Conservation (phyloP, 2,888 invertebrate species). For the Panorpa germanica region DNA sequence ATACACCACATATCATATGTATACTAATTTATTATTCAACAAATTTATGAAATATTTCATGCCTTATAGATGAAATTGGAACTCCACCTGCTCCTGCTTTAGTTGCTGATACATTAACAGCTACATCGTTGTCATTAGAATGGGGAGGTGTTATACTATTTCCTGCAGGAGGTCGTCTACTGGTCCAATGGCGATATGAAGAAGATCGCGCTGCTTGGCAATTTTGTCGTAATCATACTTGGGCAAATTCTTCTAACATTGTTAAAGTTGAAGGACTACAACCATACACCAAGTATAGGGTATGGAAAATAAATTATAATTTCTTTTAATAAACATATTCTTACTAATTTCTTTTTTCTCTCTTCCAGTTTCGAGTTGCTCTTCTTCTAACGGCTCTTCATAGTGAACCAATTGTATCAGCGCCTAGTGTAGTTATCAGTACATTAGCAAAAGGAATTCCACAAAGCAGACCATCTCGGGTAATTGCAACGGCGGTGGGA, state of each 20-base stretch:
- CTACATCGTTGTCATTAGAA: constrained; percentile 60
- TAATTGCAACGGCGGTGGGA: constrained; percentile 62
- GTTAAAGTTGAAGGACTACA: constrained; percentile 59
- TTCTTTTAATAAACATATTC: constrained; percentile 4
- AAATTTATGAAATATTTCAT: constrained; percentile 6
- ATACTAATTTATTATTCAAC: background rate
- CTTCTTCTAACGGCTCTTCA: constrained; percentile 51
- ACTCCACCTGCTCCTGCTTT: constrained; percentile 55
- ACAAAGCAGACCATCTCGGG: constrained; percentile 53
- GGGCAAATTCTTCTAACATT: constrained; percentile 40
- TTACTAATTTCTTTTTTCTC: constrained; percentile 11
- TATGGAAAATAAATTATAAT: constrained; percentile 24
- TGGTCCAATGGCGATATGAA: constrained; percentile 61
- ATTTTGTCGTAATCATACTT: constrained; percentile 56
- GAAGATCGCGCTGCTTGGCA: constrained; percentile 59
- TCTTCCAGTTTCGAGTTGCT: constrained; percentile 70
- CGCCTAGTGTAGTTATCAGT: constrained; percentile 56
- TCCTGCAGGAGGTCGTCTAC: constrained; percentile 29
- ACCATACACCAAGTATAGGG: constrained; percentile 80
- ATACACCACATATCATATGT: too few species aligned
- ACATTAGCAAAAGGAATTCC: constrained; percentile 57
- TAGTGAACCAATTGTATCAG: constrained; percentile 49
- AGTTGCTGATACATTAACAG: constrained; percentile 55
- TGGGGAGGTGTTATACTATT: constrained; percentile 44
- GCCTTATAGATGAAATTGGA: constrained; percentile 36